Percentiles rank a stretch among this genome's conserved stretches.
These are phyloP conservation scores for Lutjanus campechanus DNA, from an alignment of 2,797 vertebrate genomes.

Conservation along the genomic window DNA sequence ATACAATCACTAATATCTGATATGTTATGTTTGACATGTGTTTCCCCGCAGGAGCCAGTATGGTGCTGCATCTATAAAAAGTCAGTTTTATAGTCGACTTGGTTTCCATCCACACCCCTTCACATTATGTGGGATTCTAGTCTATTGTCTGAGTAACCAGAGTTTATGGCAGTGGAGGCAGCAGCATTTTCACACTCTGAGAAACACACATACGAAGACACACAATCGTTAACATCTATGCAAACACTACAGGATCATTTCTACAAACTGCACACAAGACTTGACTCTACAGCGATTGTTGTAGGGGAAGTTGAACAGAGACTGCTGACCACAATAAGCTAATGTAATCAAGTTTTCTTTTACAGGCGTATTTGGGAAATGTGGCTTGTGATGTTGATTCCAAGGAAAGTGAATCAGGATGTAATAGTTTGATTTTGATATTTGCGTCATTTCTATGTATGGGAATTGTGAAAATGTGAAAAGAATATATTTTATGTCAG, in stretches of 20 bases:
- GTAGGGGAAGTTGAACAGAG: not conserved
- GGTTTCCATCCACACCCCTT: constrained; percentile 43
- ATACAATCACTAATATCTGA: constrained; percentile 1
- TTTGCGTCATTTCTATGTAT: not conserved
- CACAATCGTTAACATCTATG: not conserved
- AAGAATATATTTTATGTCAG: not conserved
- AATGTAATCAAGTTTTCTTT: not conserved
- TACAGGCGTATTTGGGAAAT: not conserved
- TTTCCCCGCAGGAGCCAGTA: constrained; percentile 8
- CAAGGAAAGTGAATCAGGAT: not conserved
- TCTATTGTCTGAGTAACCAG: constrained; percentile 57
- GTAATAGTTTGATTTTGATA: no score
- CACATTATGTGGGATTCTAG: constrained; percentile 41
- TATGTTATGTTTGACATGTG: not conserved
- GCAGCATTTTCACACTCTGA: constrained; percentile 20
- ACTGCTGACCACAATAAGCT: not conserved
- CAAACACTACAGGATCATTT: constrained; percentile 19
- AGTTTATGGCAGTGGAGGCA: constrained; percentile 38
- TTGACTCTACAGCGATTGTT: not conserved
- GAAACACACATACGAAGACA: constrained; percentile 17
- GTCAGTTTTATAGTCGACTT: constrained; percentile 33
- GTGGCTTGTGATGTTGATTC: not conserved
- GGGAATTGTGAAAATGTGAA: not conserved
- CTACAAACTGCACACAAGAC: not conserved
- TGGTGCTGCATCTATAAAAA: constrained; percentile 23